phyloP scores from a whole-genome alignment of 2,797 vertebrate species.

The Anas acuta region DNA sequence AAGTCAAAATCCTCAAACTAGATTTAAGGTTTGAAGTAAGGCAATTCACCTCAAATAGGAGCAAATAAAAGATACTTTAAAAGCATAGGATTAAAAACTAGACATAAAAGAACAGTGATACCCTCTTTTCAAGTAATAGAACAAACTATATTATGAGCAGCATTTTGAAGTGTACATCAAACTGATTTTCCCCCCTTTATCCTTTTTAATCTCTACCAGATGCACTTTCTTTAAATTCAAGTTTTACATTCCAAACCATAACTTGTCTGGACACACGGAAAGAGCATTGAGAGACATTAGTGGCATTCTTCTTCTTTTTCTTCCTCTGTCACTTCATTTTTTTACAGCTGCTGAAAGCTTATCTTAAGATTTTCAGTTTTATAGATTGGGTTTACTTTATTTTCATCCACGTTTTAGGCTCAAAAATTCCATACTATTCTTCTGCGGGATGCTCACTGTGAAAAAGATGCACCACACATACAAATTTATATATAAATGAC shows the following conservation, averaged over 20 bases:
- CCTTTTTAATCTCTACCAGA: conserved; percentile 74
- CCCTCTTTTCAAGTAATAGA: conserved; percentile 60
- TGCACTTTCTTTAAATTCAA: conserved; percentile 70
- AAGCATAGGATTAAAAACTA: conserved; percentile 71
- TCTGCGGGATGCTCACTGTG: background rate
- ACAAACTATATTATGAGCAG: conserved; percentile 62
- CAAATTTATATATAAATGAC: background rate
- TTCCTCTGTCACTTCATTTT: conserved; percentile 46
- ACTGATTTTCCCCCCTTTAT: conserved; percentile 62
- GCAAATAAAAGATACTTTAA: conserved; percentile 77
- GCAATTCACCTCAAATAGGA: conserved; percentile 67
- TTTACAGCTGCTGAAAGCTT: conserved; percentile 43
- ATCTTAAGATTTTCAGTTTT: conserved; percentile 32
- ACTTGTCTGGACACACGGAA: conserved; percentile 67
- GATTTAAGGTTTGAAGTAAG: conserved; percentile 54
- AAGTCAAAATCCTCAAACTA: conserved; percentile 54
- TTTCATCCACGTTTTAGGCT: conserved; percentile 20
- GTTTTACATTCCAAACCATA: conserved; percentile 69
- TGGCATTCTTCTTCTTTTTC: conserved; percentile 50
- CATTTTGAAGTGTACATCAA: conserved; percentile 72
- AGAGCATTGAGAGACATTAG: conserved; percentile 42
- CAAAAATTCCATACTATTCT: background rate
- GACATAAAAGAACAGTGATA: conserved; percentile 62
- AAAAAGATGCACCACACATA: background rate
- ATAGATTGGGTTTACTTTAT: conserved; percentile 31